Evolutionary conservation across 1,140 invertebrate species (phyloP), one percentile per base, ranked within the genome.

Genomic region (Lepidurus packardi): DNA sequence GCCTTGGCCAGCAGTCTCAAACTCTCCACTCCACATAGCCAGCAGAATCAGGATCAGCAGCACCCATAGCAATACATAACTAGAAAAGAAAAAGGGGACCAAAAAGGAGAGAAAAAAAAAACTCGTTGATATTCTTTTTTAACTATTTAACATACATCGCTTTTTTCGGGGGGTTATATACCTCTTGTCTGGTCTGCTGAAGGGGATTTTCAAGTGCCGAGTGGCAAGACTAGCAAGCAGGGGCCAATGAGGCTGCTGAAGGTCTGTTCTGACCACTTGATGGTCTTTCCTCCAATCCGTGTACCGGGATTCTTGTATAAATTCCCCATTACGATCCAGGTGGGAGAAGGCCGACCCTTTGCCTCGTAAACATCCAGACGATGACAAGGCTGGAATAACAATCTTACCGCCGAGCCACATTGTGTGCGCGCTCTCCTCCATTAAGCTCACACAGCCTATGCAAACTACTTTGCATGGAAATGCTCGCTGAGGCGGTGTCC

Each of bases 131-230:
- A 47, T 53, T 47, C 65, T 77, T 77, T 77, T 43, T 43, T 76
- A 34, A 25, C 65, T 77, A 45, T 77, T 77, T 65, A 47, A 53
- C 44, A 53, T 77, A 45, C 65, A 53, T 65, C 47, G 21, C 75
- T 76, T 76, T 76, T 43, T 43, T 76, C 75, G 21, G 76, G 5
- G 34, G 9, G 34, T 34, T 77, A 65, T 65, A 44, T 43, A 21
- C n/a, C 75, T 43, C 43, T 43, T 47, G 53, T 65, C 53, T 65
- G 76, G 76, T 53, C 76, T 77, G 43, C 44, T 77, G 76, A 65
- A 65, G 53, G 53, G 53, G 53, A 65, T 65, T 65, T 65, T 65
- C 53, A 65, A 65, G 53, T 65, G 53, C 53, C 53, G 53, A 65
- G 53, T 65, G 53, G 53, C 53, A 65, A 65, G 53, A n/a, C 53